Percentiles rank a stretch among this genome's conserved stretches.
Evolutionary conservation across 2,113 vertebrate genomes (phyloP).

Genomic region (Sula dactylatra): DNA sequence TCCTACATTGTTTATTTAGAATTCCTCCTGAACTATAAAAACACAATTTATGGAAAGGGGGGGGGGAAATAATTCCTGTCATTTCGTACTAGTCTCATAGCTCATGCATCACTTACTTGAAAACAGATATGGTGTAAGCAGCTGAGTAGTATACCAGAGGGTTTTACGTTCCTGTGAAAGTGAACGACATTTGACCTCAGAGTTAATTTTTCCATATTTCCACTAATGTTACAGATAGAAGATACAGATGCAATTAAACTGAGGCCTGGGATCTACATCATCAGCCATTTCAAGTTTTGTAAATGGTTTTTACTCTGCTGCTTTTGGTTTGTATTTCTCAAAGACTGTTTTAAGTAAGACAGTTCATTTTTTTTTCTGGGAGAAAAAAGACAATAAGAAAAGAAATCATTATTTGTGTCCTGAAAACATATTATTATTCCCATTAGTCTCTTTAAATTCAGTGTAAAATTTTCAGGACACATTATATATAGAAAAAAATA

Average conservation of each 20-base stretch:
- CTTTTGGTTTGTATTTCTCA: neutral
- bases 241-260: neutral
- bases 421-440: neutral
- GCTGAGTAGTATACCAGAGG: neutral
- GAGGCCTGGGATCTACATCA: neutral
- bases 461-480: neutral
- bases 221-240: neutral
- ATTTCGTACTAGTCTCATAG: neutral
- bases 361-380: neutral
- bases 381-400: neutral
- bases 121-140: neutral
- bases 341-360: neutral
- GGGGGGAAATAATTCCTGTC: neutral
- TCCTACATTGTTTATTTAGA: neutral
- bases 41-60: neutral
- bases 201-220: neutral
- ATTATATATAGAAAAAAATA: neutral
- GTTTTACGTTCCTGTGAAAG: neutral
- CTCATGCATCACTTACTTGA: neutral
- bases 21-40: neutral
- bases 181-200: neutral
- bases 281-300: slow-evolving; percentile 2
- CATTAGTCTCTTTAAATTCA: neutral
- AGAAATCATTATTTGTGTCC: neutral
- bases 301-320: neutral